These are phyloP conservation scores for Cheilosia soror DNA, from an alignment of 2,888 invertebrate genomes.

Conservation along the genomic window DNA sequence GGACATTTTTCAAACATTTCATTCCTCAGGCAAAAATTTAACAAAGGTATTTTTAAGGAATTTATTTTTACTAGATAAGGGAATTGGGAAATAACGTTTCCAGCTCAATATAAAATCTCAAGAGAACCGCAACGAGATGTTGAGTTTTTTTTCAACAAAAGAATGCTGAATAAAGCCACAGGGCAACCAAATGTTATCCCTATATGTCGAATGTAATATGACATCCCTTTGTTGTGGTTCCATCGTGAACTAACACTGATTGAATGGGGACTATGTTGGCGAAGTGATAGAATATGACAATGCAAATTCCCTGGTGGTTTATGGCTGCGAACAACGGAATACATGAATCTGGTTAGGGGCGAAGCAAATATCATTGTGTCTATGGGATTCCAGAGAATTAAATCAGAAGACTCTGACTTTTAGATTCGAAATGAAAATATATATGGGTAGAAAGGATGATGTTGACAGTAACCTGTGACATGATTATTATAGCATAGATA, in stretches of 20 bases:
- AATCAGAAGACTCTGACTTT: background rate
- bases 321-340: conserved; percentile 16
- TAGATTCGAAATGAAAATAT: conserved; percentile 5
- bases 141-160: conserved; percentile 7
- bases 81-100: background rate
- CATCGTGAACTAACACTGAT: conserved; percentile 46
- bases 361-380: conserved; percentile 39
- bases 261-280: conserved; percentile 48
- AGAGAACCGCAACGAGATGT: conserved; percentile 14
- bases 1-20: conserved; percentile 8
- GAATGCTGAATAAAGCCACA: conserved; percentile 4
- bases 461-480: background rate
- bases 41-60: conserved; percentile 9
- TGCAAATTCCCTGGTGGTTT: conserved; percentile 40
- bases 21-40: background rate
- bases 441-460: background rate
- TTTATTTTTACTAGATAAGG: background rate
- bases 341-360: conserved; percentile 11
- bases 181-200: conserved; percentile 17
- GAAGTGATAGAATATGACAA: conserved; percentile 45
- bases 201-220: conserved; percentile 25
- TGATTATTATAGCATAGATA: background rate
- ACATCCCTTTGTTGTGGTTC: conserved; percentile 34
- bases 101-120: conserved; percentile 1
- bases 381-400: conserved; percentile 27